A percentile compares a stretch with the other conserved stretches of the same genome.
Evolutionary conservation across 1,140 invertebrate species (phyloP).

Genomic region (Platorchestia sp.): DNA sequence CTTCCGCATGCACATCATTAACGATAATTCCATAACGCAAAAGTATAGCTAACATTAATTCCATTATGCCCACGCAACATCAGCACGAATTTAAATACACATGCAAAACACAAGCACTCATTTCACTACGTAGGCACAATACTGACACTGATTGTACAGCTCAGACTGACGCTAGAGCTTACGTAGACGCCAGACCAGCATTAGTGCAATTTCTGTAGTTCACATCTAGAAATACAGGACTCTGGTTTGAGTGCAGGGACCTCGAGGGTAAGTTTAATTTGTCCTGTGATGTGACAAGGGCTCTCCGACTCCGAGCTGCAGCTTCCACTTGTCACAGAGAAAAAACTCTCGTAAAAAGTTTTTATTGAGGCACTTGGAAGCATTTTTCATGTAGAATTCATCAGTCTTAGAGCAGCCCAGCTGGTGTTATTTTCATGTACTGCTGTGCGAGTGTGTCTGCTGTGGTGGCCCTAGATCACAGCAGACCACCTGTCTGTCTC

Average conservation of each 20-base stretch:
- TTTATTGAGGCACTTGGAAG: neutral
- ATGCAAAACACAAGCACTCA: neutral
- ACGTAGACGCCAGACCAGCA: neutral
- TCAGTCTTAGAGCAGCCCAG: neutral
- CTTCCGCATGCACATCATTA: neutral
- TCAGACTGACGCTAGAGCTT: too few species aligned
- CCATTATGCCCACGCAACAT: too few species aligned
- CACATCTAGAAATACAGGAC: neutral
- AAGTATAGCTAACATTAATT: neutral
- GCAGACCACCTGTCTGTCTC: too few species aligned
- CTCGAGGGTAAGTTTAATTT: neutral
- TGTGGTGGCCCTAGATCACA: neutral
- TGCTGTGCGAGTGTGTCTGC: neutral
- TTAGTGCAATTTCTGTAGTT: neutral
- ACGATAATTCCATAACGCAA: neutral
- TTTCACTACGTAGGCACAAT: neutral
- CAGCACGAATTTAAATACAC: neutral
- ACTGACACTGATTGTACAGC: neutral
- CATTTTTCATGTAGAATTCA: neutral
- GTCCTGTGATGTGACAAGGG: neutral
- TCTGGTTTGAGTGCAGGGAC: neutral
- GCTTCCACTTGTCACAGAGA: neutral
- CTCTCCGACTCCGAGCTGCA: neutral
- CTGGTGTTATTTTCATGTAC: neutral
- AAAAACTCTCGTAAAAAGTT: neutral